Percentiles rank a stretch among this genome's conserved stretches.
phyloP scores from a whole-genome alignment of 2,797 vertebrate genomes.

The Sebastolobus alascanus region DNA sequence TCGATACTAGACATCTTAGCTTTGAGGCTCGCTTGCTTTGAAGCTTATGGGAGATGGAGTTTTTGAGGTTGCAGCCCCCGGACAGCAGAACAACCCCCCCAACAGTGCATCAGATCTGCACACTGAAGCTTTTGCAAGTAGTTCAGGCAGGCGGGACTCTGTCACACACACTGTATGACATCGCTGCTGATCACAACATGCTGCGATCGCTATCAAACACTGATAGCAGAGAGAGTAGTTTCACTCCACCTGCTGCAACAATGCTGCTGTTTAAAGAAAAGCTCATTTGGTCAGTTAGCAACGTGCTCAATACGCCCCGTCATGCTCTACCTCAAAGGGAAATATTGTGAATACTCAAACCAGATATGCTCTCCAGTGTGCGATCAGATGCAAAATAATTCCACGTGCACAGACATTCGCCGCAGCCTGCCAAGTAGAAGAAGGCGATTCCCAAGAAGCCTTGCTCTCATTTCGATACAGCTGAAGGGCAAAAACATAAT shows the following conservation, averaged over 20 bases:
- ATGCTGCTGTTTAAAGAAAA: background rate
- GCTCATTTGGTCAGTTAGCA: conserved; percentile 1
- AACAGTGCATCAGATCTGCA: conserved; percentile 15
- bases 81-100: conserved; percentile 35
- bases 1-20: background rate
- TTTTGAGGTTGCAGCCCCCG: conserved; percentile 23
- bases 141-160: background rate
- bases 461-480: conserved; percentile 46
- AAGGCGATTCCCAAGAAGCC: conserved; percentile 39
- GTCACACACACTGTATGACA: background rate
- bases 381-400: conserved; percentile 30
- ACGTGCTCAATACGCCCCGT: background rate
- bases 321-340: conserved; percentile 22
- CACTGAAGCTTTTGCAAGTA: background rate
- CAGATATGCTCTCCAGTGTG: conserved; percentile 16
- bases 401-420: conserved; percentile 14
- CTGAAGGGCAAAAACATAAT: conserved; percentile 62
- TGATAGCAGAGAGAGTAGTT: fast-evolving
- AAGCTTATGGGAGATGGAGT: conserved; percentile 37
- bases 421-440: conserved; percentile 30
- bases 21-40: conserved; percentile 28
- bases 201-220: background rate
- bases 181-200: background rate
- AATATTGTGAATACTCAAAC: conserved; percentile 14
- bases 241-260: background rate